Evolutionary conservation across 1,140 invertebrate species (phyloP).

Genomic region (Drosophila yakuba): DNA sequence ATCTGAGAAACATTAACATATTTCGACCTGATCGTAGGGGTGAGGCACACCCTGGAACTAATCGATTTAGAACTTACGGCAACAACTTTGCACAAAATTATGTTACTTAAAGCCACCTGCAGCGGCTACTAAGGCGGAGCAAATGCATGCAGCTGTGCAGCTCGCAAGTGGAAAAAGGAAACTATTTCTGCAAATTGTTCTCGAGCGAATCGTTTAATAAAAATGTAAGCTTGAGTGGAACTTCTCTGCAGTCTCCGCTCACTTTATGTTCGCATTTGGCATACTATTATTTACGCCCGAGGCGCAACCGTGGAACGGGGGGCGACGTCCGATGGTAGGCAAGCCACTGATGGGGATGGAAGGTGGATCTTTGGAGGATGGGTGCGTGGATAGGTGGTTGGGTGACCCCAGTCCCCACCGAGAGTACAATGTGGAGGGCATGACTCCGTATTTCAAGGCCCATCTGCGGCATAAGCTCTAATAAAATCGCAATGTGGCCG

Average conservation of each 20-base stretch:
- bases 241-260: constrained; percentile 7
- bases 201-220: constrained; percentile 51
- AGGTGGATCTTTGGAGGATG: not conserved
- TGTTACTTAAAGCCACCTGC: constrained; percentile 53
- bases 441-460: constrained; percentile 44
- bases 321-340: constrained; percentile 27
- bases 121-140: constrained; percentile 29
- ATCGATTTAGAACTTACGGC: constrained; percentile 5
- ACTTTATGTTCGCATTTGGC: constrained; percentile 40
- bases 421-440: constrained; percentile 41
- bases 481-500: constrained; percentile 59
- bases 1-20: no score
- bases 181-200: constrained; percentile 54
- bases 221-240: constrained; percentile 44
- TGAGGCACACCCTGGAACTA: not conserved
- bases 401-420: constrained; percentile 15
- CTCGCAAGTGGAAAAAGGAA: constrained; percentile 26
- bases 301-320: constrained; percentile 40
- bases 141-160: constrained; percentile 30
- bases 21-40: no score
- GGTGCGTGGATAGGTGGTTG: not conserved
- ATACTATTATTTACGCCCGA: constrained; percentile 74
- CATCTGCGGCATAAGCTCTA: constrained; percentile 59
- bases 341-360: constrained; percentile 1
- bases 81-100: constrained; percentile 36